These are phyloP conservation scores for Thymallus thymallus DNA, from an alignment of 2,113 vertebrate genomes.

Conservation along the genomic window DNA sequence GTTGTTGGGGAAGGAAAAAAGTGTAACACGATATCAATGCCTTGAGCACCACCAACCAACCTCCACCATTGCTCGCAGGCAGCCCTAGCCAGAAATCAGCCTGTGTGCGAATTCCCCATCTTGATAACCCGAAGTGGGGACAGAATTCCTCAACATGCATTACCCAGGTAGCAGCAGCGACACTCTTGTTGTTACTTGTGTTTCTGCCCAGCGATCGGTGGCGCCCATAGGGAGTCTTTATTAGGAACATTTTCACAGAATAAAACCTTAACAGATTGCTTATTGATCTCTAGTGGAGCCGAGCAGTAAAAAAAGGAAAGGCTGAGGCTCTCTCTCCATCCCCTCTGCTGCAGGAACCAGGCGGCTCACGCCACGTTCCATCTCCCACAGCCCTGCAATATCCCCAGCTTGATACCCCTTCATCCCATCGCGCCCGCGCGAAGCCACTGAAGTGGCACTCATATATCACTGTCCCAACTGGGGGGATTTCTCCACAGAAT, in stretches of 20 bases:
- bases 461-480: constrained; percentile 21
- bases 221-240: constrained; percentile 49
- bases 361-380: constrained; percentile 19
- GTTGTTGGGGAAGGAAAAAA: constrained; percentile 15
- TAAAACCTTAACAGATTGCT: constrained; percentile 61
- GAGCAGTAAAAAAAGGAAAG: constrained; percentile 20
- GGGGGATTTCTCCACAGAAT: constrained; percentile 18
- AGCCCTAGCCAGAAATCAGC: constrained; percentile 22
- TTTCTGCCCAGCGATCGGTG: no score
- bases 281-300: constrained; percentile 48
- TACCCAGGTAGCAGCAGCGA: constrained; percentile 40
- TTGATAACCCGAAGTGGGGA: constrained; percentile 31
- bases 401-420: constrained; percentile 9
- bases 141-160: constrained; percentile 30
- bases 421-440: constrained; percentile 1
- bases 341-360: neutral
- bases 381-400: constrained; percentile 14
- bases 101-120: constrained; percentile 24
- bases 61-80: constrained; percentile 13
- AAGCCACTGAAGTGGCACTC: constrained; percentile 5
- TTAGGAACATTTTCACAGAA: constrained; percentile 54
- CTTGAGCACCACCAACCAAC: constrained; percentile 16
- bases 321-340: constrained; percentile 8
- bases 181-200: no score
- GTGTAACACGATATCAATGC: constrained; percentile 34